Base-by-base conservation (phyloP, 1,140 invertebrate genomes). In the Aphelenchoides fujianensis region DNA sequence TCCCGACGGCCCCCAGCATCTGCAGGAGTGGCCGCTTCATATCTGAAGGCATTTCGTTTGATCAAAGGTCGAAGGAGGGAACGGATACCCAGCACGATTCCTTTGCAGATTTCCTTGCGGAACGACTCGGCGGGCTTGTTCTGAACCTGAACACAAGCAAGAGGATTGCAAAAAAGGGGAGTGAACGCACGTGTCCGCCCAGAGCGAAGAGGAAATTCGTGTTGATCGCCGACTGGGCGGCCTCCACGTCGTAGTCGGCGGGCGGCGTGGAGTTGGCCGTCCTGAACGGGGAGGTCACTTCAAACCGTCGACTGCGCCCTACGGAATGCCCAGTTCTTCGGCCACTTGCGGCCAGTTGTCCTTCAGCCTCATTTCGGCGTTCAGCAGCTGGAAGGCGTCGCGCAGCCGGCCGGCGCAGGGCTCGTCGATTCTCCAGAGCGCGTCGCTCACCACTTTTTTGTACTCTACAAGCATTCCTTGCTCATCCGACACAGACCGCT, bases 391-490 rank as follows among this genome's bases (percentile, higher is more conserved):
- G 16, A 66, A 37, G 53, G 27, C 63, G 31, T 66, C 63, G n/a
- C 63, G 31, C 12, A 66, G 63, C 31, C 63, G 16, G 34, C n/a
- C 63, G 53, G 63, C 63, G 32, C 63, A 66, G 16, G 27, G 27
- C 32, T 66, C 63, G 7, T 30, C 53, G 7, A 66, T 66, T 31
- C 32, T 31, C 63, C 63, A 66, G 12, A 66, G 16, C 12, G 32
- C 36, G 23, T 66, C 32, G 28, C 28, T 34, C 16, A 66, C 63
- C n/a, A 48, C 63, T 66, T 12, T 31, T 66, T 66, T 66, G 63
- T 66, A 66, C 23, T 66, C 63, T 66, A 2, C 37, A 66, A 66
- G 1, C 16, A 2, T 19, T 35, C 19, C 31, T 61, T 16, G 28
- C 16, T n/a, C 2, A n/a, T 66, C 41, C 12, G 23, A 48, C 41